These are phyloP conservation scores for Chaetodon auriga DNA, from an alignment of 2,113 vertebrate genomes.

Conservation along the genomic window DNA sequence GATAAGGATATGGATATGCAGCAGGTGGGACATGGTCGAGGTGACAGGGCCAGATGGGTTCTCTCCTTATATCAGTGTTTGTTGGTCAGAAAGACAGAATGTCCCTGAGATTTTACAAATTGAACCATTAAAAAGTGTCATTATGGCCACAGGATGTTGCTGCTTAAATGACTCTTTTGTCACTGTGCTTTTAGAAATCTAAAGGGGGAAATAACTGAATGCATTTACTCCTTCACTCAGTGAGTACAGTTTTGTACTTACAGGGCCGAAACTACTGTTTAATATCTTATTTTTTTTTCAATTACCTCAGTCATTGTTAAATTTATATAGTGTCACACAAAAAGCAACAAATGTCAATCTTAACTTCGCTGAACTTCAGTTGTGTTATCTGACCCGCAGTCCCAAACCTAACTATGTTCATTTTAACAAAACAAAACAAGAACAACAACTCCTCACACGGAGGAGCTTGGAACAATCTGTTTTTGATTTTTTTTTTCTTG, in stretches of 20 bases:
- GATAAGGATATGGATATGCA: conserved; percentile 18
- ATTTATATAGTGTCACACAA: not conserved
- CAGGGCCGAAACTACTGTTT: too few species aligned
- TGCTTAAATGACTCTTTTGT: conserved; percentile 17
- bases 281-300: too few species aligned
- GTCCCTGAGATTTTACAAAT: conserved; percentile 26
- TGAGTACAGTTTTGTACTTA: too few species aligned
- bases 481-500: not conserved
- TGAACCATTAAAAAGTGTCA: conserved; percentile 31
- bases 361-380: too few species aligned
- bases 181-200: not conserved
- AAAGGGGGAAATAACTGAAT: not conserved
- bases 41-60: conserved; percentile 53
- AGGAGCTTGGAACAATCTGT: not conserved
- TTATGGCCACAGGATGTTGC: conserved; percentile 1
- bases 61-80: conserved; percentile 27
- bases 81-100: not conserved
- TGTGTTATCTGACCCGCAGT: not conserved
- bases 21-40: conserved; percentile 36
- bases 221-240: not conserved
- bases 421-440: not conserved
- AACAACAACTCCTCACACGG: not conserved
- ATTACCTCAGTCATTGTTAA: not conserved
- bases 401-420: not conserved
- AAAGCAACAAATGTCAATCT: too few species aligned